Evolutionary conservation across 2,113 vertebrate genomes (phyloP).

Genomic region (Uropsilus gracilis): DNA sequence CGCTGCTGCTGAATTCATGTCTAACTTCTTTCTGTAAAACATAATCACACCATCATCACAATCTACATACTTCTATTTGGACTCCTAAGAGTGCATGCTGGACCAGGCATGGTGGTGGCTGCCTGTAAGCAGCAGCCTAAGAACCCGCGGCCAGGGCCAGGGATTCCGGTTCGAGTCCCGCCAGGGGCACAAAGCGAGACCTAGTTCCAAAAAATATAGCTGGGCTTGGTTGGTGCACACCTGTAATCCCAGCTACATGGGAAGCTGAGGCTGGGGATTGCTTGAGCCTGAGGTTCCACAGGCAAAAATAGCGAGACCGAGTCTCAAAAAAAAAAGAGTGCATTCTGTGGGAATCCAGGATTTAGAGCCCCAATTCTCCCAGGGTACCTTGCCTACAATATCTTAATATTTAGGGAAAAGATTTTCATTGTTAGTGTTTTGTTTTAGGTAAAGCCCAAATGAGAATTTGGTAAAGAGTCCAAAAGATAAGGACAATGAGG

Average conservation of each 20-base stretch:
- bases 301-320: too few relatives aligned
- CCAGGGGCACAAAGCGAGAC: too few relatives aligned
- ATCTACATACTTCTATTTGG: neutral
- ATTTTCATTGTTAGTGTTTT: neutral
- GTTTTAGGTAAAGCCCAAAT: slow-evolving; percentile 42
- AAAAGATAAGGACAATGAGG: slow-evolving; percentile 12
- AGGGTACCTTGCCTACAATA: neutral
- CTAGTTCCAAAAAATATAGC: too few relatives aligned
- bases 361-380: neutral
- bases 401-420: neutral
- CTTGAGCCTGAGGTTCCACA: too few relatives aligned
- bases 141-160: too few relatives aligned
- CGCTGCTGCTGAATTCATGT: neutral
- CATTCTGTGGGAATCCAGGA: neutral
- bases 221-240: too few relatives aligned
- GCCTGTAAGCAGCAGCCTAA: too few relatives aligned
- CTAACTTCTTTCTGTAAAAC: slow-evolving; percentile 21
- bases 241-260: too few relatives aligned
- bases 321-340: too few relatives aligned
- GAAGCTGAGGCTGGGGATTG: too few relatives aligned
- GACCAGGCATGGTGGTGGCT: too few relatives aligned
- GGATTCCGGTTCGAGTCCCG: too few relatives aligned
- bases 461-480: slow-evolving; percentile 9
- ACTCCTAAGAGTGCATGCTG: neutral
- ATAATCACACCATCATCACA: neutral